Evolutionary conservation across 1,140 invertebrate genomes (phyloP), one percentile per base, ranked within the genome.

Genomic region (Sycobia sp.): DNA sequence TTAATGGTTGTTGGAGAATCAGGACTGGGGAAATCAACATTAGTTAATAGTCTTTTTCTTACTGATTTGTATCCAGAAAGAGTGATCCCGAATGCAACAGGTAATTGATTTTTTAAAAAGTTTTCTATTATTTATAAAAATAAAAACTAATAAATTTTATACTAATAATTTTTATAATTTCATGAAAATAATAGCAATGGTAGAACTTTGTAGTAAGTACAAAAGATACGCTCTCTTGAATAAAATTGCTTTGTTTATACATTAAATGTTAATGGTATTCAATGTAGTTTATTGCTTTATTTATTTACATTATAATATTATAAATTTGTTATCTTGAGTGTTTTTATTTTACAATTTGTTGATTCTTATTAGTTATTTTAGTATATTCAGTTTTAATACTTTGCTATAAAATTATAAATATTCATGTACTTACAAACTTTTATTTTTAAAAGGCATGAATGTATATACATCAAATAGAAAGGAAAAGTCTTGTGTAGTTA

Each of bases 1-100:
- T 80, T 98, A 0, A 98, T 99, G 96, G 95, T 98, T 44, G 95
- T 97, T 23, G 96, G 96, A 29, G 95, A 98, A 80, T 95, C 93
- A 71, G 97, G 97, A 1, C 81, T 99, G 23, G 97, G 97, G 20
- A 99, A 99, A 83, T 98, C 96, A 0, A 99, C 97, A 7, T 85
- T 99, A 61, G 95, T 99, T 38, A 99, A 99, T 77, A 96, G 95
- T 57, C 82, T 99, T n/a, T 99, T 99, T 79, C 82, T 98, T 11
- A 96, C 96, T 22, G 97, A 99, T 82, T 82, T 96, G 25, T 96
- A 96, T 82, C 92, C 93, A 22, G 93, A 95, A 80, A 84, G 93
- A 78, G 85, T 93, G 58, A 90, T 94, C 71, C 91, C 92, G 64
- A 91, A 93, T 84, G 92, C 91, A 54, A 86, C 89, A 75, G 92